phyloP scores from a whole-genome alignment of 2,113 vertebrate species.

The Myrmophylax atrothorax region DNA sequence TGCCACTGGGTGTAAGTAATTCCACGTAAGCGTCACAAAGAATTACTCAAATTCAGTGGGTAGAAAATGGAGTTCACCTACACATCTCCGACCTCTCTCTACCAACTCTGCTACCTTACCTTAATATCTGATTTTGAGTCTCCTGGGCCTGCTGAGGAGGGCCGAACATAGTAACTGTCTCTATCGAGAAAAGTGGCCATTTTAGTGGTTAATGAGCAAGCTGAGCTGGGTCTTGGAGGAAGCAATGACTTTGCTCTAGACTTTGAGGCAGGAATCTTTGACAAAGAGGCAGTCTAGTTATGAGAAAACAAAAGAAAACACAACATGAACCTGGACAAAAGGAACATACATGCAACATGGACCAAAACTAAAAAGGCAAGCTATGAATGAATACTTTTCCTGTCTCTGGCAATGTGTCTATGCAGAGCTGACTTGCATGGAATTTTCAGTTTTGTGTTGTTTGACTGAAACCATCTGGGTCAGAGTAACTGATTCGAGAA shows the following conservation, averaged over 20 bases:
- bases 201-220: slow-evolving; percentile 79
- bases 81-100: neutral
- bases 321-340: slow-evolving; percentile 71
- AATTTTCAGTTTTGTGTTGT: neutral
- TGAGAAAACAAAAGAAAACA: slow-evolving; percentile 76
- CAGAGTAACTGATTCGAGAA: neutral
- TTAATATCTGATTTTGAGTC: slow-evolving; percentile 77
- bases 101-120: slow-evolving; percentile 79
- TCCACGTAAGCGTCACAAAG: neutral
- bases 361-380: slow-evolving; percentile 1
- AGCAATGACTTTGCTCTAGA: slow-evolving; percentile 77
- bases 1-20: neutral
- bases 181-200: slow-evolving; percentile 76
- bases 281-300: slow-evolving; percentile 85
- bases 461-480: neutral
- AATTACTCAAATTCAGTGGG: neutral
- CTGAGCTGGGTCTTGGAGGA: slow-evolving; percentile 79
- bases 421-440: neutral
- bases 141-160: slow-evolving; percentile 77
- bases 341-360: slow-evolving; percentile 54
- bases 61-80: neutral
- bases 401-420: neutral
- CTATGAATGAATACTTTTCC: neutral
- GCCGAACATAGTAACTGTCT: slow-evolving; percentile 76
- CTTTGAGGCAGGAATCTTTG: slow-evolving; percentile 91